Base-by-base conservation (phyloP, 2,888 invertebrate genomes). In the Dendrolimus houi region DNA sequence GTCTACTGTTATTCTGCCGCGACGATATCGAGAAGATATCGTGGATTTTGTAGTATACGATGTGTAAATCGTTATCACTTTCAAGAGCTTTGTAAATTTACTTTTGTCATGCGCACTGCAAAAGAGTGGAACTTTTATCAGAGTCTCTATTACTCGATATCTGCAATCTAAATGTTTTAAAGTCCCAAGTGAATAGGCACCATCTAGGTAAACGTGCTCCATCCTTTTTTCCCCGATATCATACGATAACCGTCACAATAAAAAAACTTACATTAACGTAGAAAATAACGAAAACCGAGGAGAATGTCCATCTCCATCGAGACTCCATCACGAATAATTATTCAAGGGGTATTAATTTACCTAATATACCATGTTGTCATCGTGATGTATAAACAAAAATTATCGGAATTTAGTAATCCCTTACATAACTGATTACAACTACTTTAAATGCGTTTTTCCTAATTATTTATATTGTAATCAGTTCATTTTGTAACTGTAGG, bases 281-380 rank as follows among this genome's bases (percentile, higher is more conserved):
- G 64, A 76, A 65, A 52, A 76, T 60, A 60, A 75, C 58, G 57
- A 75, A 62, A 57, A 75, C 58, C 52, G 67, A 66, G 55, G 67
- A 62, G 58, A 72, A 60, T 67, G 73, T 72, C 75, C 72, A 75
- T 61, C 67, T 67, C 63, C 69, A 64, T 62, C 67, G 66, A 71
- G 68, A 64, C 67, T 69, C 72, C 82, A 85, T 85, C 63, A 71
- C 68, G 65, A 75, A 77, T 74, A 79, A 74, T 71, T 67, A 60
- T 66, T 66, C 60, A 69, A 58, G 61, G 60, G 59, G 61, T 73
- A 70, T 68, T 65, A 66, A 69, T 74, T 77, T 71, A 77, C 77
- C 74, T 83, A 79, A 71, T 77, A 77, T 77, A 77, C 71, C 68
- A 55, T 69, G 71, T 74, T 70, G 66, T 65, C 60, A 56, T 62